Conservation (phyloP, 2,113 vertebrate genomes). For the Misgurnus anguillicaudatus region DNA sequence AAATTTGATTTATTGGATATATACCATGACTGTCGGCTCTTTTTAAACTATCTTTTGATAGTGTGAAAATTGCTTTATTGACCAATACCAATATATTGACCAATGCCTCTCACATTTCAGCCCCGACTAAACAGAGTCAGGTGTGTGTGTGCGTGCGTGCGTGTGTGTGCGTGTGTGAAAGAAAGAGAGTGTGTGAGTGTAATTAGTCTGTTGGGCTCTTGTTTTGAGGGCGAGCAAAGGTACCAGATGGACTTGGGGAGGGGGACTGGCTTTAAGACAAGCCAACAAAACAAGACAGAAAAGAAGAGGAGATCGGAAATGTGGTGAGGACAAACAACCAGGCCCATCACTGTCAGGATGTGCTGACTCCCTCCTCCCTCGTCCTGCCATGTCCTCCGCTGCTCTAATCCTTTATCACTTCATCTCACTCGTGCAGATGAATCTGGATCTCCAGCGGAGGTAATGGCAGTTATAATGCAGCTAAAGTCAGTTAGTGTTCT, state of each 20-base stretch:
- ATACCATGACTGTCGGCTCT: too few relatives aligned
- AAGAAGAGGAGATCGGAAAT: conserved; percentile 41
- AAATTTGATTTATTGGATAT: too few relatives aligned
- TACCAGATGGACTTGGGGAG: conserved; percentile 80
- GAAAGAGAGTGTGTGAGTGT: conserved; percentile 51
- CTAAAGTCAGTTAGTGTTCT: conserved; percentile 66
- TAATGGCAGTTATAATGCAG: conserved; percentile 64
- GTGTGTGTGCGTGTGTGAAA: too few relatives aligned
- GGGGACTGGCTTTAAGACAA: conserved; percentile 58
- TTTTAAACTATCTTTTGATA: too few relatives aligned
- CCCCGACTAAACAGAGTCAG: neutral
- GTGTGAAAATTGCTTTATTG: too few relatives aligned
- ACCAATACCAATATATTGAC: too few relatives aligned
- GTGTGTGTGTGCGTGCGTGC: too few relatives aligned
- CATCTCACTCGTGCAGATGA: conserved; percentile 52
- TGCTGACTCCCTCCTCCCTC: conserved; percentile 28
- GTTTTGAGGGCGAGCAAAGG: conserved; percentile 74
- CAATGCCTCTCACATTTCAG: neutral
- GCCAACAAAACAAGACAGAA: conserved; percentile 65
- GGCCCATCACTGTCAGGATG: conserved; percentile 57
- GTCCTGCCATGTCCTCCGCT: conserved; percentile 13
- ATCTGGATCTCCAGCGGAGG: conserved; percentile 54
- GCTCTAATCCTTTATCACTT: conserved; percentile 55
- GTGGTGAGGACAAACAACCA: conserved; percentile 46
- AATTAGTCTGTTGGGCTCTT: conserved; percentile 77